These are phyloP conservation scores for Drosophila jambulina DNA, from an alignment of 1,140 invertebrate species.

Conservation along the genomic window DNA sequence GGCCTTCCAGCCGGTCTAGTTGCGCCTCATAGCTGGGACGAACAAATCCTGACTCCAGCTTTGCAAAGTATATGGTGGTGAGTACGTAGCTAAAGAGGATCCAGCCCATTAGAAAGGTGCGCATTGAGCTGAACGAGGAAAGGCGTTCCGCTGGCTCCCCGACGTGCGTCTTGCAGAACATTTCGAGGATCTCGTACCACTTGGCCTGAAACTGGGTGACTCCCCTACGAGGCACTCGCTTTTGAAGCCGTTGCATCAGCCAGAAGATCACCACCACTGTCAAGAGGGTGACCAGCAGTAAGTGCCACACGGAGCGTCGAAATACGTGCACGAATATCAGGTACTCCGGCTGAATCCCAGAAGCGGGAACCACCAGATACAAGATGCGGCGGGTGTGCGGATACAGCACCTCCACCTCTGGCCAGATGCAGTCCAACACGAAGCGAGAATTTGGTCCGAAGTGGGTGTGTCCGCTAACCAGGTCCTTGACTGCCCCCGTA, in stretches of 20 bases:
- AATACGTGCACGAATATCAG: conserved; percentile 72
- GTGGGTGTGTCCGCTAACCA: conserved; percentile 54
- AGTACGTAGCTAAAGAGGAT: conserved; percentile 77
- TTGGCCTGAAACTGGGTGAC: conserved; percentile 14
- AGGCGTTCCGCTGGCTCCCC: conserved; percentile 65
- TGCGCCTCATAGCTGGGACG: conserved; percentile 65
- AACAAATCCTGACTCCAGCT: conserved; percentile 76
- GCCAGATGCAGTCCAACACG: conserved; percentile 62
- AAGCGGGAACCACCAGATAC: conserved; percentile 70
- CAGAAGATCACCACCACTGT: conserved; percentile 54
- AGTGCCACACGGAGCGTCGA: conserved; percentile 56
- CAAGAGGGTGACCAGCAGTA: conserved; percentile 58
- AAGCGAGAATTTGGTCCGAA: conserved; percentile 71
- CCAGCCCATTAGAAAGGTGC: conserved; percentile 69
- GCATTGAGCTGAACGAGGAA: conserved; percentile 61
- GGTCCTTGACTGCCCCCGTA: conserved; percentile 61
- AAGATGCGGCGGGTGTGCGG: conserved; percentile 56
- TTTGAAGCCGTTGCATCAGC: conserved; percentile 43
- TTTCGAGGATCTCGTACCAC: conserved; percentile 71
- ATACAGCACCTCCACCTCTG: conserved; percentile 64
- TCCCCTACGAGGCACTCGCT: conserved; percentile 23
- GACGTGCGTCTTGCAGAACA: conserved; percentile 69
- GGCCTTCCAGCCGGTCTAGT: conserved; percentile 56
- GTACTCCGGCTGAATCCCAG: conserved; percentile 65
- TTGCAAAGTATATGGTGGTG: conserved; percentile 77